phyloP scores from a whole-genome alignment of 2,888 invertebrate species.

The Drosophila diplacantha region DNA sequence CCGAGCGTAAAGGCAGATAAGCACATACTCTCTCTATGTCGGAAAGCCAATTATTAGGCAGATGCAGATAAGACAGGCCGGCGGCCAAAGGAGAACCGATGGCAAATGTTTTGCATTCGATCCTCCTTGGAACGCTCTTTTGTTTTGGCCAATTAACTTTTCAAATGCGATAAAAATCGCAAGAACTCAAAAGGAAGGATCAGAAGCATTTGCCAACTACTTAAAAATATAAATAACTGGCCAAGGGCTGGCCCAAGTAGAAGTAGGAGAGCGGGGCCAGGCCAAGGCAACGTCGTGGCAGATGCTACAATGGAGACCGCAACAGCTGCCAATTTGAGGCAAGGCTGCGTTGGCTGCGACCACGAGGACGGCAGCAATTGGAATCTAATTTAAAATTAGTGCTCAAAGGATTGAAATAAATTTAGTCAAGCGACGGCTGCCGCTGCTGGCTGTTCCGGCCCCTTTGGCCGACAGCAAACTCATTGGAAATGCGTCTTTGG shows the following conservation, averaged over 20 bases:
- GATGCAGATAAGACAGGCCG: conserved; percentile 32
- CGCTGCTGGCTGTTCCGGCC: conserved; percentile 8
- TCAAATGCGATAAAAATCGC: conserved; percentile 58
- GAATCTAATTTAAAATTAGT: conserved; percentile 74
- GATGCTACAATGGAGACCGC: conserved; percentile 44
- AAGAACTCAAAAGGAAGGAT: conserved; percentile 35
- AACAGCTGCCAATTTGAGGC: conserved; percentile 39
- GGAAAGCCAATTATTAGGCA: conserved; percentile 32
- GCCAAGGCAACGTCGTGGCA: conserved; percentile 33
- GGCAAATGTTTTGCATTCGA: conserved; percentile 56
- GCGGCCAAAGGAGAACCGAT: conserved; percentile 4
- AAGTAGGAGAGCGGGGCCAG: conserved; percentile 12
- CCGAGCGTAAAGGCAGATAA: conserved; percentile 6
- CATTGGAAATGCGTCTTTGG: conserved; percentile 64
- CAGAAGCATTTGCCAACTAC: conserved; percentile 45
- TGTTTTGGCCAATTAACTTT: conserved; percentile 58
- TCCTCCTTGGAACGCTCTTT: conserved; percentile 27
- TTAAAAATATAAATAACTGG: conserved; percentile 38
- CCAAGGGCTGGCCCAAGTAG: conserved; percentile 22
- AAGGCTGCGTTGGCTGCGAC: background rate
- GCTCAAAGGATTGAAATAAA: conserved; percentile 73
- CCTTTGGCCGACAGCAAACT: conserved; percentile 34
- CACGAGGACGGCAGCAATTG: conserved; percentile 54
- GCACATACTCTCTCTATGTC: conserved; percentile 16
- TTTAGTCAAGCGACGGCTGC: conserved; percentile 54